These are phyloP conservation scores for Lytechinus variegatus DNA, from an alignment of 35 echinoderm and acorn worm genomes.

Conservation along the genomic window DNA sequence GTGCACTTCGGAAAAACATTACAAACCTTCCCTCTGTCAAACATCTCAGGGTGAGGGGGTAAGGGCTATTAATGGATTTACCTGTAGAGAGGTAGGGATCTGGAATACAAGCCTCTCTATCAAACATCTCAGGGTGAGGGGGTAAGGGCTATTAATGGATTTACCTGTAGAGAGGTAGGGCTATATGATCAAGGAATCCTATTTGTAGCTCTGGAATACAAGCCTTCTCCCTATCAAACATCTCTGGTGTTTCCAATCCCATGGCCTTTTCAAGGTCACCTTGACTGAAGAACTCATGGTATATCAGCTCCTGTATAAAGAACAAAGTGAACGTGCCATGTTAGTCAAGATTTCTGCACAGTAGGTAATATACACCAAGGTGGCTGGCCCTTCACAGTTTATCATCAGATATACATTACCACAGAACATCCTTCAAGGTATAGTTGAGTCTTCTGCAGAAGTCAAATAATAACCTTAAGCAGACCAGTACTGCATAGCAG, in stretches of 20 bases:
- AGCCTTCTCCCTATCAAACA: constrained; percentile 98
- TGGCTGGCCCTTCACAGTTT: too few relatives aligned
- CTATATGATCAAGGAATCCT: constrained; percentile 96
- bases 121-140: constrained; percentile 83
- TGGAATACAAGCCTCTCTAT: constrained; percentile 97
- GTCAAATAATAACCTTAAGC: too few relatives aligned
- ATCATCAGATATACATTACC: too few relatives aligned
- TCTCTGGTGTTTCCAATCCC: constrained; percentile 89
- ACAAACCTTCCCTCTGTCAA: constrained; percentile 94
- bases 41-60: constrained; percentile 75
- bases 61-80: constrained; percentile 24
- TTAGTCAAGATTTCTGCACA: too few relatives aligned
- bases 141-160: neutral
- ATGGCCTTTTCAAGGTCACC: constrained; percentile 99
- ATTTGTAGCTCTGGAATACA: constrained; percentile 98
- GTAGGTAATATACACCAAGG: too few relatives aligned
- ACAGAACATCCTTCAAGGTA: too few relatives aligned
- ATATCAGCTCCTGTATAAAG: constrained; percentile 88
- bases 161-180: constrained; percentile 93
- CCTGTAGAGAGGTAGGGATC: constrained; percentile 93
- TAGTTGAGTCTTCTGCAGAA: too few relatives aligned
- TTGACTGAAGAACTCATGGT: constrained; percentile 96
- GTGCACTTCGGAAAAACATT: too few relatives aligned
- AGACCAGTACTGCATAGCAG: too few relatives aligned
- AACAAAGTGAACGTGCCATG: neutral